Evolutionary conservation across 2,797 vertebrate genomes (phyloP), one percentile per base, ranked within the genome.

Genomic region (Phalanger gymnotis): DNA sequence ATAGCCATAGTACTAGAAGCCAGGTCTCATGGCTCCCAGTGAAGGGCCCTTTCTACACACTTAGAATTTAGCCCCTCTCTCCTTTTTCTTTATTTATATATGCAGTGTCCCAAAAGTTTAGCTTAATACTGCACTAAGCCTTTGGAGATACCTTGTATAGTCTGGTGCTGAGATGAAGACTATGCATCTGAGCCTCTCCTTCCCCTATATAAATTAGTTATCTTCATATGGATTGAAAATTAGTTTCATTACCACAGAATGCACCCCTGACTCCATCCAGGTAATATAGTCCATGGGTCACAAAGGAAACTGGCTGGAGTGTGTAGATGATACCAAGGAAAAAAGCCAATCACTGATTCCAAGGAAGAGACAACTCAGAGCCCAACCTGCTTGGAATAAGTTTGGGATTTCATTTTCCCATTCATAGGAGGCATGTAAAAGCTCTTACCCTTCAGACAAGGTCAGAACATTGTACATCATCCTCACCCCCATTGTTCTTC

Each of bases 301-400:
- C 14, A 19, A 73, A 30, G 54, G 16, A 9, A 96, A 53, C 4
- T 12, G 91, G 52, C 81, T 31, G 1, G 5, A 54, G 27, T 53
- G 25, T 14, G 7, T 6, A 58, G 61, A 53, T 10, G 3, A 54
- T 34, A 28, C 16, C 53, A 56, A 92, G 30, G 57, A 14, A 34
- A 61, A 61, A 61, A 0, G 57, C 12, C 12, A 89, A 73, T 57
- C 52, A 28, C 5, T 14, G 53, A 16, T 90, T 94, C 30, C 14
- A 27, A 61, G 87, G 28, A 51, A 55, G n/a, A 96, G 11, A 25
- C 81, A 30, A 66, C 91, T 95, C 91, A 58, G 89, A 95, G 5
- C 28, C 3, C 61, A 30, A 61, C 55, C 51, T 93, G 53, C 81
- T 56, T 66, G 87, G 34, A 53, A 66, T 51, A 55, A 94, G 28